These are phyloP conservation scores for Apis cerana DNA, from an alignment of 1,140 invertebrate species.

Conservation along the genomic window DNA sequence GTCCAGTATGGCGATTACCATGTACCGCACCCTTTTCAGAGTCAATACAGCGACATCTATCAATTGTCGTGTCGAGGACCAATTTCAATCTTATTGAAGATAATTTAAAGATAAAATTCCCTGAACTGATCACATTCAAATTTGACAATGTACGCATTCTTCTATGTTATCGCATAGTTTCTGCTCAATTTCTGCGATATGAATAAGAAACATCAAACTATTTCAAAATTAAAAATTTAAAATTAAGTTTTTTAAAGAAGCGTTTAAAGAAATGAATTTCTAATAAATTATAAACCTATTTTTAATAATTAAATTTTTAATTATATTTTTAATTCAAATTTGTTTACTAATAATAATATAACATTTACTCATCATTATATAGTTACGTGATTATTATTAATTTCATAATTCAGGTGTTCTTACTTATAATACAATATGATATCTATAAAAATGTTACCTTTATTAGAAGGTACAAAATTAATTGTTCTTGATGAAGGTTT, in stretches of 20 bases:
- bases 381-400: constrained; percentile 25
- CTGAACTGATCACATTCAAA: neutral
- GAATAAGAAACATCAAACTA: neutral
- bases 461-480: constrained; percentile 62
- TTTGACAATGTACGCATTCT: neutral
- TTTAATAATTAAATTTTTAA: neutral
- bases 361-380: too few relatives aligned
- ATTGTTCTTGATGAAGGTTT: constrained; percentile 74
- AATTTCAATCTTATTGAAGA: neutral
- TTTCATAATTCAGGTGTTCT: constrained; percentile 2
- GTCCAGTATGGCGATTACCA: constrained; percentile 67
- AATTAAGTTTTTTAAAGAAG: too few relatives aligned
- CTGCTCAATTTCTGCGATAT: neutral
- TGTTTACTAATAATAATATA: neutral
- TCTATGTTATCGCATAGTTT: neutral
- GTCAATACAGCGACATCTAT: constrained; percentile 16
- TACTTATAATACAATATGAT: constrained; percentile 31
- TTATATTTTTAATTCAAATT: neutral
- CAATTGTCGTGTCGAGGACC: neutral
- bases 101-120: neutral
- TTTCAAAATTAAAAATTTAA: neutral
- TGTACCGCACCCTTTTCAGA: constrained; percentile 67
- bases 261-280: neutral
- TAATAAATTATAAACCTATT: neutral
- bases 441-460: constrained; percentile 56